Evolutionary conservation across 2,113 vertebrate genomes (phyloP), one percentile per base, ranked within the genome.

Genomic region (Tragulus kanchil): DNA sequence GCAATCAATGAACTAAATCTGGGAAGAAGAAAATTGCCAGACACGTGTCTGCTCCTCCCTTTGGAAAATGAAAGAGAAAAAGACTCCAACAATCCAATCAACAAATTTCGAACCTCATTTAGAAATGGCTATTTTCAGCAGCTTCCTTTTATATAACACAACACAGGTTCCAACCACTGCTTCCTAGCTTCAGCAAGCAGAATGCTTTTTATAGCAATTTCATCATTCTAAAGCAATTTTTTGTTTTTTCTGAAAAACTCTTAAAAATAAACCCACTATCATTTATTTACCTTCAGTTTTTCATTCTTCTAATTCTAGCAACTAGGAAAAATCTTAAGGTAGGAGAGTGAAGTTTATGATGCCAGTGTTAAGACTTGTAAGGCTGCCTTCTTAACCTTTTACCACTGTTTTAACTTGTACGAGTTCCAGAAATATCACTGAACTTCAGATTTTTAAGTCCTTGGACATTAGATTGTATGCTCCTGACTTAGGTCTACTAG

Each of bases 61-160:
- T 95, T 86, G 16, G 67, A 96, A 96, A 97, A 94, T 64, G 23
- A 92, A 84, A 31, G 31, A 87, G 69, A 62, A 15, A 56, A 82
- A 62, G 50, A 58, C 23, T 36, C 48, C 77, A 89, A 67, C 16
- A 93, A 78, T 31, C 42, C 50, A 89, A 84, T 95, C 88, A 96
- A 77, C 71, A 84, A 56, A 86, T 91, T 78, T 78, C 50, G 71
- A 12, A 45, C 36, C 62, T 94, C 61, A n/a, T 79, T 95, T 61
- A 87, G 42, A 89, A 6, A 23, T 6, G 8, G 45, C 77, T 93
- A n/a, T 93, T 89, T 93, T 93, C 64, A 89, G 58, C 28, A 56
- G 3, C 23, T 94, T 42, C 16, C 21, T 61, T 92, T 92, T 78
- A 48, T 42, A 21, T 3, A 82, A 26, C 64, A 52, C 84, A 79